Evolutionary conservation across 2,888 invertebrate species (phyloP), one percentile per base, ranked within the genome.

Genomic region (Teinopalpus imperialis): DNA sequence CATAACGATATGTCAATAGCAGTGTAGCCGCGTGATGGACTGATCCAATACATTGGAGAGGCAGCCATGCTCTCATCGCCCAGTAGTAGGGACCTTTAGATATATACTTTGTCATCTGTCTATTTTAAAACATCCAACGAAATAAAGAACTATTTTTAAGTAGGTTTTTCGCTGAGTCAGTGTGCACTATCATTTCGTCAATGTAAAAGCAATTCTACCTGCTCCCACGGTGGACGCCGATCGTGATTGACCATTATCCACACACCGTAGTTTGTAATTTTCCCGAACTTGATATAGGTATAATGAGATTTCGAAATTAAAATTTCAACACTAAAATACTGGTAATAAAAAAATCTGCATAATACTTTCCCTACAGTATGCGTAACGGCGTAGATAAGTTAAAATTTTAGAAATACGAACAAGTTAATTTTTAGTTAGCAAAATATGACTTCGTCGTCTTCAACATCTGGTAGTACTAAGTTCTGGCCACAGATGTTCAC

Each of bases 151-250:
- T n/a, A n/a, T n/a, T n/a, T n/a, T n/a, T n/a, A n/a, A n/a, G n/a
- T n/a, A n/a, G n/a, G n/a, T n/a, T n/a, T n/a, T n/a, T n/a, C 2
- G 16, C 4, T 16, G 16, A 16, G 20, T 43, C 35, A 43, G 29
- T n/a, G 13, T 16, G 6, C 12, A 32, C 21, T 14, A 21, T 14
- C 14, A 43, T 36, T 43, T 35, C 35, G 29, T 21, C 35, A 35
- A 14, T 12, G 10, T 13, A 42, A 43, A 20, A 7, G 26, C 23
- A 26, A 29, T 42, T 27, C 2, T 24, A 27, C 10, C 16, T 8
- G 42, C 18, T 41, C 29, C 23, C 35, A 43, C 43, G 29, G 41
- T 21, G 21, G 20, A 29, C 18, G 13, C n/a, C 5, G 35, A 36
- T 36, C 35, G 36, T 27, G 23, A 36, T 36, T 36, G 36, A 30